Base-by-base conservation (phyloP, 2,797 vertebrate species). In the Eulemur albifrons region DNA sequence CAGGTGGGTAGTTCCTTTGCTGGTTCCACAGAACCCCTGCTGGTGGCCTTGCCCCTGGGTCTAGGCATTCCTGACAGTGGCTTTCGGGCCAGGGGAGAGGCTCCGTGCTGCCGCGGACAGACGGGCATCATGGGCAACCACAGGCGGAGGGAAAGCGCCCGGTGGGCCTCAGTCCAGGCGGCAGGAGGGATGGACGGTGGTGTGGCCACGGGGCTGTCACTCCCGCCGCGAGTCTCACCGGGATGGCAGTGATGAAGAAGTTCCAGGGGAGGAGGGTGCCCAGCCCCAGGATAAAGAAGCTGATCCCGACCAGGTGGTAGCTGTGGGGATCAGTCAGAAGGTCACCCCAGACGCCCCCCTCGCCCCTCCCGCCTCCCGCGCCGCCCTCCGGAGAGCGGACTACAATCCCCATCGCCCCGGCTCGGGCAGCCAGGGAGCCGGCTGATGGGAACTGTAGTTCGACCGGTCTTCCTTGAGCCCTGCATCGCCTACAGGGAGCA, bases 201-300 rank as follows among this genome's bases (percentile, higher is more conserved):
- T 1, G 76, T 48, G 88, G 57, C 93, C 59, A 4, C 5, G 69
- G 5, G 54, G 48, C 81, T 21, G 54, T 52, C 77, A 43, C 87
- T 84, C 70, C 38, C 9, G 57, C 73, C 15, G 23, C 21, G 72
- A 32, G 70, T 94, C 97, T 99, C 98, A 99, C 99, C 99, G 98
- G 96, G 90, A 99, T 99, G 7, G 99, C 99, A 0, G 99, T 99
- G 98, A 99, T 99, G 98, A 99, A 99, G 98, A 99, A 99, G 97
- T 99, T 99, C 99, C 99, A 99, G 35, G 99, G 99, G 5, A 99
- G 98, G 57, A 99, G 98, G 0, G 99, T 99, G 93, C 99, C 99
- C 97, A 99, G 98, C 27, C 99, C 99, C 67, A 99, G 98, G 90
- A 99, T 98, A 93, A 99, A 99, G 99, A 99, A 99, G 85, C 98